Evolutionary conservation across 2,113 vertebrate species (phyloP).

Genomic region (Alouatta palliata): DNA sequence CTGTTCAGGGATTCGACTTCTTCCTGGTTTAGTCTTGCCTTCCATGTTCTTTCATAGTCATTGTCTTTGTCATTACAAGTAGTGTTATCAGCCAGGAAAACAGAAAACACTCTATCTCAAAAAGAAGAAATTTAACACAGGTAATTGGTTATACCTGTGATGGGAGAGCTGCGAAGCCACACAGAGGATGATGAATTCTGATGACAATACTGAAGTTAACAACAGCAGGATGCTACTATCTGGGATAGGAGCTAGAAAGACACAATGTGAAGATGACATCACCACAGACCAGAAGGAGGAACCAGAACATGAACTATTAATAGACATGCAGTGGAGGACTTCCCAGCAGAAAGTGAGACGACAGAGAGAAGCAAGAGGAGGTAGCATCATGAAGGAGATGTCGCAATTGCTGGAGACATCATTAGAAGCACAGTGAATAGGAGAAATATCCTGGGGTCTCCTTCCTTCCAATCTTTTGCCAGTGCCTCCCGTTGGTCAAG

Average conservation of each 20-base stretch:
- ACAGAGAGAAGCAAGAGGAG: neutral
- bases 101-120: neutral
- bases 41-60: neutral
- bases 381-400: neutral
- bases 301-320: neutral
- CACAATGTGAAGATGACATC: neutral
- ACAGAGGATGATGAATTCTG: neutral
- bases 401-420: neutral
- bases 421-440: neutral
- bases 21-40: neutral
- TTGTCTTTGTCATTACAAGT: neutral
- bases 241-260: neutral
- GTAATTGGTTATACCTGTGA: neutral
- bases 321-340: neutral
- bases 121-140: neutral
- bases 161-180: neutral
- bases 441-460: neutral
- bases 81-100: neutral
- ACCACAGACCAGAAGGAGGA: neutral
- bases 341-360: neutral
- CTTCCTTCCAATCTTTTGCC: neutral
- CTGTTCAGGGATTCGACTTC: no score
- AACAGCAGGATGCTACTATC: neutral
- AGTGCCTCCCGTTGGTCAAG: neutral
- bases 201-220: neutral